Base-by-base conservation (phyloP, 2,888 invertebrate genomes). In the Smittia sp. region DNA sequence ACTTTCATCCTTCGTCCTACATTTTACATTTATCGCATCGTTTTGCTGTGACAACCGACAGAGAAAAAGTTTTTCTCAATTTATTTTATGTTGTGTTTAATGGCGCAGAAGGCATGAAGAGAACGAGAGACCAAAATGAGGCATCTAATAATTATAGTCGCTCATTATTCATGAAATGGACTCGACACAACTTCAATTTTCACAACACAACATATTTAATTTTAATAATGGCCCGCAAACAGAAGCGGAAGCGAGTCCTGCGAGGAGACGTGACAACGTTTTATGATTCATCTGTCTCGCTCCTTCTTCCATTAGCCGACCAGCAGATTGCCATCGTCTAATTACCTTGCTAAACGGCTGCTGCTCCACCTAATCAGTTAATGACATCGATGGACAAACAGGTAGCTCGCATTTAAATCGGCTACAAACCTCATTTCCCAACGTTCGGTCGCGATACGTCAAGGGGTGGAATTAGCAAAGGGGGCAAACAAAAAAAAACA, bases 141-240 rank as follows among this genome's bases (percentile, higher is more conserved):
- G 39, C 72, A 72, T 27, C 72, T 62, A 72, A 72, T 72, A 72
- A 72, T 72, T 72, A 72, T 62, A n/a, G 32, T 62, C 58, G 22
- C 62, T 72, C 62, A 72, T 72, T 72, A 72, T 72, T 72, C 72
- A 72, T 62, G 62, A 62, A 18, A 72, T 15, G 46, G 46, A 46
- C 46, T 46, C 58, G n/a, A 58, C 58, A 22, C 2, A 58, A 58
- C 58, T 46, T 46, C 46, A 46, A 46, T 46, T 15, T 46, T 11
- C 2, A 46, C 11, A 46, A 46, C 15, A 46, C n/a, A 46, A 46
- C 46, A 46, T 46, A 46, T 46, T 46, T 46, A 46, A 46, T 46
- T 46, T 46, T n/a, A n/a, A 15, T 46, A 46, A 46, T 46, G 46
- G n/a, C 46, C 32, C n/a, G 32, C 32, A 2, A 46, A 46, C 11